Conservation (phyloP, 1,140 invertebrate species). For the Paralvinella palmiformis region DNA sequence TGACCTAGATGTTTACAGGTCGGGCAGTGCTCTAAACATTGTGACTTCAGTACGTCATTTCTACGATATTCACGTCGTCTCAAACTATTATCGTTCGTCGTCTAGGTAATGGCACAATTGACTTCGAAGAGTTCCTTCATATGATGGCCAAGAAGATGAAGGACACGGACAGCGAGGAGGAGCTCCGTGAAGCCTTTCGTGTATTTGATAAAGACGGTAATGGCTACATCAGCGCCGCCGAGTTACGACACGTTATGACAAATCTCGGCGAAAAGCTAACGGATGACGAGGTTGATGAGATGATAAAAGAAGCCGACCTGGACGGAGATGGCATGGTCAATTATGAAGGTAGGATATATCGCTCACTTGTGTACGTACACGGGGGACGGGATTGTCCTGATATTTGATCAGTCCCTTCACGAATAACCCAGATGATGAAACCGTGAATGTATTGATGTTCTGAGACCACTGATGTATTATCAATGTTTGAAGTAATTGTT, state of each 20-base stretch:
- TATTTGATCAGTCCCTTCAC: no score
- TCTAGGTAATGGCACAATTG: conserved; percentile 93
- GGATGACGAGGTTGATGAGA: conserved; percentile 87
- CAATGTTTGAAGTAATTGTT: no score
- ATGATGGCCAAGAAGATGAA: conserved; percentile 99
- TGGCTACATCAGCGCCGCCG: conserved; percentile 59
- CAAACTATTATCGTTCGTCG: not conserved
- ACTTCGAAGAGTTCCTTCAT: conserved; percentile 88
- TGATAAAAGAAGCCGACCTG: conserved; percentile 86
- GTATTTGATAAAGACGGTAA: conserved; percentile 98
- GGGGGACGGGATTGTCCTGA: not conserved
- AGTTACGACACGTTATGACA: conserved; percentile 69
- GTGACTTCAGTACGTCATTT: no score
- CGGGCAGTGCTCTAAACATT: no score
- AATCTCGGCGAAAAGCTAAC: conserved; percentile 81
- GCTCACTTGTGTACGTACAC: not conserved
- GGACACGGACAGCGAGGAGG: conserved; percentile 97
- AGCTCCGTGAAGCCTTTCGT: conserved; percentile 77
- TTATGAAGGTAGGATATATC: conserved; percentile 28
- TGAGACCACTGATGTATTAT: no score
- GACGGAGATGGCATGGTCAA: conserved; percentile 64
- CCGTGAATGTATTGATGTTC: no score
- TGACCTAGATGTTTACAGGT: no score
- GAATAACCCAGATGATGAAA: no score
- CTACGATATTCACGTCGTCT: no score